phyloP scores from a whole-genome alignment of 1,140 invertebrate species.

The Brachionus rotundiformis region DNA sequence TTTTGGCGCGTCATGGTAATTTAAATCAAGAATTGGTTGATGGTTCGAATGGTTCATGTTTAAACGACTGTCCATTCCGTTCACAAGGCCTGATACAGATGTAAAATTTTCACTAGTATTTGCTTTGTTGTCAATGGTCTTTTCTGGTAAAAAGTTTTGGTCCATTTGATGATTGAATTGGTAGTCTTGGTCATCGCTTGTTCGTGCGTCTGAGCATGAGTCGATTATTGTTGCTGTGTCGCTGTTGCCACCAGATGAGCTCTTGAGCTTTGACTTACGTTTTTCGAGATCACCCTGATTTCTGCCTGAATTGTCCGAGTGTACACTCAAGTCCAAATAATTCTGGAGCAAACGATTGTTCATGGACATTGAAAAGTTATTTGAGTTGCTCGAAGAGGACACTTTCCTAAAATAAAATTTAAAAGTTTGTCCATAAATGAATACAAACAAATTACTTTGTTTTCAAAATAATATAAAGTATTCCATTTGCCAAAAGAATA shows the following conservation, averaged over 20 bases:
- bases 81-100: constrained; percentile 5
- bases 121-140: neutral
- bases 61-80: neutral
- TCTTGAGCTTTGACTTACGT: constrained; percentile 8
- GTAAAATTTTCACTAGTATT: constrained; percentile 34
- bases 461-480: constrained; percentile 39
- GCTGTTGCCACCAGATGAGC: neutral
- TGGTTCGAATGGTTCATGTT: neutral
- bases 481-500: constrained; percentile 35
- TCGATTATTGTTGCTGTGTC: constrained; percentile 41
- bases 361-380: constrained; percentile 43
- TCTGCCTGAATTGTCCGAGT: constrained; percentile 21
- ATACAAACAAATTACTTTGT: neutral
- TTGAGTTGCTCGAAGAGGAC: neutral
- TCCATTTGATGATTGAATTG: neutral
- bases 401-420: neutral
- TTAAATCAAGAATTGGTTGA: neutral
- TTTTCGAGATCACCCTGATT: neutral
- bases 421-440: too few relatives aligned
- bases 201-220: neutral
- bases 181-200: constrained; percentile 7
- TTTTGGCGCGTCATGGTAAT: neutral
- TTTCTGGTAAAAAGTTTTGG: neutral
- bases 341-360: constrained; percentile 37
- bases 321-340: constrained; percentile 49